Base-by-base conservation (phyloP, 2,888 invertebrate species). In the Orthosia gothica region DNA sequence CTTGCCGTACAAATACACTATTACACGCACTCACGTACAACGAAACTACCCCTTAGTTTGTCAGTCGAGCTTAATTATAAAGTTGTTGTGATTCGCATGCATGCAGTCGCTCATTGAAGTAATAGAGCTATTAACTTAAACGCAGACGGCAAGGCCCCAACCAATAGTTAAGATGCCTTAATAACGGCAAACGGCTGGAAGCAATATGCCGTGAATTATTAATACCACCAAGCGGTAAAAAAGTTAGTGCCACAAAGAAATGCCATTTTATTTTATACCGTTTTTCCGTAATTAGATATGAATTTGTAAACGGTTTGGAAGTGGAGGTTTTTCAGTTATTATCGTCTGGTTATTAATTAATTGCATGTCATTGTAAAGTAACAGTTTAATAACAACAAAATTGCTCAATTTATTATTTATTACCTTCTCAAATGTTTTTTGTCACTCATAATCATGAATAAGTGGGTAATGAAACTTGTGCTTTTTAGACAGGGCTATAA, bases 121-220 rank as follows among this genome's bases (percentile, higher is more conserved):
- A 94, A 95, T 94, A 92, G 93, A 94, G 93, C 91, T 88, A 94
- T 94, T 94, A 93, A 87, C 83, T 91, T 92, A 92, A 93, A 91
- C 85, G 89, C 85, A 91, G 88, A 86, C 88, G 89, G 87, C 73
- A 85, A 86, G 81, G 86, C 84, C 85, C 83, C 87, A 88, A 88
- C 89, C 91, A 91, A 93, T 93, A 91, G 84, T 89, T 83, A 83
- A 89, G 90, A 91, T 90, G 85, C 90, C 89, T 89, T 89, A 89
- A 88, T 91, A 91, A 90, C 88, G 81, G 88, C 85, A 76, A 87
- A 86, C 87, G 87, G 80, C 86, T 87, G 77, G 84, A 85, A 88
- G 89, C 89, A 89, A 89, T 90, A 89, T 78, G 84, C 78, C 82
- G 90, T 92, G 91, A 91, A 92, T 93, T 89, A 92, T 92, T 92